These are phyloP conservation scores for Calvadosia cruxmelitensis DNA, from an alignment of 30 jellyfish, hydroid and myxozoan species.

Conservation along the genomic window DNA sequence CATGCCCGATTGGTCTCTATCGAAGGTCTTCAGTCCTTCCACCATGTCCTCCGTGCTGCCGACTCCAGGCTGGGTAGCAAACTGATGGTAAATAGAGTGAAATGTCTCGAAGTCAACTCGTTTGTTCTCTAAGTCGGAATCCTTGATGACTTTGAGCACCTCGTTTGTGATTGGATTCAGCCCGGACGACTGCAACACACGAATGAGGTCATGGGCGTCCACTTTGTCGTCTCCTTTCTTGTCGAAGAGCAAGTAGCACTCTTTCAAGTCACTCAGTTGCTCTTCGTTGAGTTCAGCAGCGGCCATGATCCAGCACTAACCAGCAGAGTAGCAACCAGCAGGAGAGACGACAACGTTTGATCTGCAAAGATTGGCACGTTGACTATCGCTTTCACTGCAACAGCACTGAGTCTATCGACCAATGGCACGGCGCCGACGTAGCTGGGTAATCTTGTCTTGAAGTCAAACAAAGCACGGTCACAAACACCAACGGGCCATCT, in stretches of 20 bases:
- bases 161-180: constrained; percentile 68
- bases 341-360: too few species aligned
- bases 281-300: constrained; percentile 82
- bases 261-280: constrained; percentile 72
- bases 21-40: constrained; percentile 85
- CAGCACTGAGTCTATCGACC: too few species aligned
- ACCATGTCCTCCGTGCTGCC: constrained; percentile 86
- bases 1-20: constrained; percentile 84
- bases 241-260: constrained; percentile 71
- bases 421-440: too few species aligned
- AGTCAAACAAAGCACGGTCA: too few species aligned
- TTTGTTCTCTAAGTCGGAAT: constrained; percentile 56
- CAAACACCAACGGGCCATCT: too few species aligned
- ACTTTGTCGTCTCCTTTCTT: constrained; percentile 85
- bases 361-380: too few species aligned
- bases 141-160: constrained; percentile 58
- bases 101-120: constrained; percentile 84
- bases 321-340: too few species aligned
- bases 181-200: constrained; percentile 78
- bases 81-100: constrained; percentile 66
- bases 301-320: too few species aligned
- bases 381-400: too few species aligned
- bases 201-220: constrained; percentile 35
- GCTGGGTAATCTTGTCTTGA: too few species aligned
- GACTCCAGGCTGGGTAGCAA: constrained; percentile 42